A percentile compares a stretch with the other conserved stretches of the same genome.
phyloP scores from a whole-genome alignment of 2,113 vertebrate species.

The Thunnus thynnus region DNA sequence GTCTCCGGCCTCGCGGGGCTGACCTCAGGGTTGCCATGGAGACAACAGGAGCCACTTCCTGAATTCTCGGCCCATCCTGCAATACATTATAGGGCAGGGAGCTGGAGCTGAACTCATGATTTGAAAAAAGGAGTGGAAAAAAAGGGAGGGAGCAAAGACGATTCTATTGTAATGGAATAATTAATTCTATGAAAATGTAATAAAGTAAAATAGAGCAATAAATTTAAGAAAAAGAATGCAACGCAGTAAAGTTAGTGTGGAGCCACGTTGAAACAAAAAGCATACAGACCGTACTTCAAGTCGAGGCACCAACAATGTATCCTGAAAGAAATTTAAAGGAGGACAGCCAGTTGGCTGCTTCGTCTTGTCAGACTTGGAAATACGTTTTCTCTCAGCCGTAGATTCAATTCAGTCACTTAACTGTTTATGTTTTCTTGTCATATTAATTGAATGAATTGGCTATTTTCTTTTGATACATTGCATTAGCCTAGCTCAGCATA shows the following conservation, averaged over 20 bases:
- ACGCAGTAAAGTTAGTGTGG: background rate
- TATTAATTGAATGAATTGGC: too few species aligned
- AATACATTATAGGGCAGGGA: constrained; percentile 50
- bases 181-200: constrained; percentile 3
- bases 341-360: background rate
- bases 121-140: constrained; percentile 9
- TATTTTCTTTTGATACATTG: too few species aligned
- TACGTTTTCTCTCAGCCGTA: too few species aligned
- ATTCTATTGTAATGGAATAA: constrained; percentile 29
- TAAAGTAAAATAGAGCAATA: constrained; percentile 3
- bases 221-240: background rate
- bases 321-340: background rate
- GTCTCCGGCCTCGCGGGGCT: constrained; percentile 79
- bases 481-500: too few species aligned
- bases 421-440: too few species aligned
- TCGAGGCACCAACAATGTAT: background rate
- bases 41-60: constrained; percentile 81
- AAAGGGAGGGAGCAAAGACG: background rate
- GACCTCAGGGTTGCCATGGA: constrained; percentile 80
- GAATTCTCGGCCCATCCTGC: constrained; percentile 73
- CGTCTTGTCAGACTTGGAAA: background rate
- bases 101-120: constrained; percentile 17
- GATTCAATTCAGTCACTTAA: too few species aligned
- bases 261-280: background rate
- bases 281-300: background rate